These are phyloP conservation scores for Synodontis membranacea DNA, from an alignment of 2,113 vertebrate genomes.

Conservation along the genomic window DNA sequence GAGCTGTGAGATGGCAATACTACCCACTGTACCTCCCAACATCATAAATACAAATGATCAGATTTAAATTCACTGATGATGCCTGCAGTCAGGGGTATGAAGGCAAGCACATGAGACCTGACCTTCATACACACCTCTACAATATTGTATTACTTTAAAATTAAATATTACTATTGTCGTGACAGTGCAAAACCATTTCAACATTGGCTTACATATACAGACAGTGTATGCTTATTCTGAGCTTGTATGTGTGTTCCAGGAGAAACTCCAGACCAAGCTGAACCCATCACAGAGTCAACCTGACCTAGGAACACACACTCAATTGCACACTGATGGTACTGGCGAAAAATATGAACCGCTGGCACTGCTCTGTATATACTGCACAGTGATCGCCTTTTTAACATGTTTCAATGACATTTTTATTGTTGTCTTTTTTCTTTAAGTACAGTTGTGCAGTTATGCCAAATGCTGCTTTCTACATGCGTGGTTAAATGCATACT, in stretches of 20 bases:
- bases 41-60: not conserved
- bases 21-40: not conserved
- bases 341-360: not conserved
- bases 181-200: not conserved
- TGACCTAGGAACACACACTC: not conserved
- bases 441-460: not conserved
- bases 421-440: not conserved
- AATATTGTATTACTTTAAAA: not conserved
- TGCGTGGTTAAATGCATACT: not conserved
- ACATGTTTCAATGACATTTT: not conserved
- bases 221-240: not conserved
- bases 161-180: not conserved
- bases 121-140: not conserved
- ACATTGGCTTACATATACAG: no score
- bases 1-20: not conserved
- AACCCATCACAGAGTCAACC: conserved; percentile 29
- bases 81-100: not conserved
- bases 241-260: conserved; percentile 22
- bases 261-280: conserved; percentile 14
- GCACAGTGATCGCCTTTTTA: not conserved
- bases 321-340: not conserved
- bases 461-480: not conserved
- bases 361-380: not conserved
- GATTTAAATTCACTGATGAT: not conserved
- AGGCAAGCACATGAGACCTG: not conserved